These are phyloP conservation scores for Orthosia gracilis DNA, from an alignment of 2,888 invertebrate species.

Conservation along the genomic window DNA sequence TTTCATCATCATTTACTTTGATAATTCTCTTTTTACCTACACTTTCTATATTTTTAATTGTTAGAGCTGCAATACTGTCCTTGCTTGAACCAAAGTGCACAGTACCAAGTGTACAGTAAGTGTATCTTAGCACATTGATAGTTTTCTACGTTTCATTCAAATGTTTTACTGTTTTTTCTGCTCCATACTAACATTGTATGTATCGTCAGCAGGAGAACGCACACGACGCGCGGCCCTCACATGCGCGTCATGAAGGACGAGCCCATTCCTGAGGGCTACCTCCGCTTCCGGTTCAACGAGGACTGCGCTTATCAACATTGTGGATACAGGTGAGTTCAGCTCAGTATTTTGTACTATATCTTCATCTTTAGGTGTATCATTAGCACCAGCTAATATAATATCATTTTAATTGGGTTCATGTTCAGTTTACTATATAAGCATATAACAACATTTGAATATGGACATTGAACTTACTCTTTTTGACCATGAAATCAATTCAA, in stretches of 20 bases:
- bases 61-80: not conserved
- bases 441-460: not conserved
- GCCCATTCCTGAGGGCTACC: conserved; percentile 97
- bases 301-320: conserved; percentile 97
- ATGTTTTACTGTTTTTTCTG: not conserved
- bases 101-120: too few species aligned
- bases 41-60: not conserved
- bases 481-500: not conserved
- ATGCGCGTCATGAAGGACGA: conserved; percentile 97
- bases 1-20: not conserved
- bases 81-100: not conserved
- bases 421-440: not conserved
- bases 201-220: conserved; percentile 81
- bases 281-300: conserved; percentile 97
- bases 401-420: not conserved
- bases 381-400: not conserved
- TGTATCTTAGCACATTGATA: too few species aligned
- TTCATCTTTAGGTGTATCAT: not conserved
- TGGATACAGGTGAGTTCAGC: conserved; percentile 92
- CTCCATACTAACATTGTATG: conserved; percentile 36
- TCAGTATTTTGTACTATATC: not conserved
- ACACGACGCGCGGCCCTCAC: conserved; percentile 84
- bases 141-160: too few species aligned
- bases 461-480: not conserved
- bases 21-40: too few species aligned